Evolutionary conservation across 2,113 vertebrate species (phyloP), one percentile per base, ranked within the genome.

Genomic region (Embiotoca jacksoni): DNA sequence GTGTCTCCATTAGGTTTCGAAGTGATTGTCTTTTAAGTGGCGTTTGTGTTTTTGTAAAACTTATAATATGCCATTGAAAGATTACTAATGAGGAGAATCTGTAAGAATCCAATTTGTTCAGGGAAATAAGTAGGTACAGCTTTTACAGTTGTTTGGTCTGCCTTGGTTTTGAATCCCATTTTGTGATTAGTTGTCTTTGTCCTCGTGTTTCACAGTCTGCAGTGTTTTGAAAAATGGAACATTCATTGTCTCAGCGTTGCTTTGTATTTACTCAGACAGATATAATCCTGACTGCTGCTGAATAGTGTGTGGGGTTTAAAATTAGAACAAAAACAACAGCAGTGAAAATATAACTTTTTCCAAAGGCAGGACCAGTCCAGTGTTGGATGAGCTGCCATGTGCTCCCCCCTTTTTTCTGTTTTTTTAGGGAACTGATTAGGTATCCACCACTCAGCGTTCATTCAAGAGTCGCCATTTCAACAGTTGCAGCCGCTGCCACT

Each of bases 401-500:
- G 30, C 9, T 15, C 53, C 58, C 7, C 30, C 23, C 23, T 23
- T 23, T 23, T 23, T 23, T 23, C 23, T 23, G 23, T 23, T 23
- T 71, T 33, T 60, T 74, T 72, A 63, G 7, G 16, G 46, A 37
- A 59, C 8, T 0, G 2, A 49, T 70, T 57, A 37, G 33, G 16
- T 32, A n/a, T 78, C 52, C 2, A 2, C 30, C 23, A 32, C 1
- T 33, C 55, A 47, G 53, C 39, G 3, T 70, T 81, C 59, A 8
- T 56, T 70, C 52, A 70, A 66, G 53, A 61, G 55, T 80, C 31
- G 54, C 86, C 83, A 85, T 80, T 89, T 86, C 83, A 59, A 75
- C 73, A 69, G 41, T 59, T 67, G 74, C 62, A 77, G 78, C 44
- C 35, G 3, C 36, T 33, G 49, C 78, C 53, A 23, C 68, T 90